A percentile compares a stretch with the other conserved stretches of the same genome.
Conservation (phyloP, 2,888 invertebrate genomes). For the Incurvaria masculella region DNA sequence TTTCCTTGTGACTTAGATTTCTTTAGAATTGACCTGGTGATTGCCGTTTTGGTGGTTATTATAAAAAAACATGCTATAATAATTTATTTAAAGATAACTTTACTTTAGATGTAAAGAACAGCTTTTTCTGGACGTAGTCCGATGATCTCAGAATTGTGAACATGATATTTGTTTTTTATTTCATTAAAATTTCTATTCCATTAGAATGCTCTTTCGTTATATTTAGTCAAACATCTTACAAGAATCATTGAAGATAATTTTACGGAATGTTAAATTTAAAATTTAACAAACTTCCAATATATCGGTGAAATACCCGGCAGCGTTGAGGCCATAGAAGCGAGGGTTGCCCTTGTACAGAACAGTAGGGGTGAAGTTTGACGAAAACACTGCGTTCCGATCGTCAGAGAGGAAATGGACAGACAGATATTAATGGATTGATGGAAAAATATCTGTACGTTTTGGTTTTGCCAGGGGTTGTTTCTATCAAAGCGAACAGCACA, state of each 20-base stretch:
- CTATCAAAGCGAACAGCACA: constrained; percentile 54
- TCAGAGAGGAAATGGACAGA: constrained; percentile 59
- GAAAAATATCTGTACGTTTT: constrained; percentile 64
- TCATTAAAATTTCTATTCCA: too few relatives aligned
- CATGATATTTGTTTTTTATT: too few relatives aligned
- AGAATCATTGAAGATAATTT: too few relatives aligned
- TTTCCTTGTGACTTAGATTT: background rate
- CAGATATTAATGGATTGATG: constrained; percentile 66
- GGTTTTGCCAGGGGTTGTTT: constrained; percentile 32
- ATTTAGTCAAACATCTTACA: too few relatives aligned
- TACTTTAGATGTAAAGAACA: too few relatives aligned
- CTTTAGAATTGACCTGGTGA: too few relatives aligned
- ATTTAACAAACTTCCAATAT: background rate
- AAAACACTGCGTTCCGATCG: background rate
- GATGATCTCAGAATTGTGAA: too few relatives aligned
- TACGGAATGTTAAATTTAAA: background rate
- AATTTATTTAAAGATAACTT: too few relatives aligned
- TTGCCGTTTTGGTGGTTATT: too few relatives aligned
- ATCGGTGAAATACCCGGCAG: background rate
- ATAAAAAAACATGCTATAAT: too few relatives aligned
- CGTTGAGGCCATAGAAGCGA: background rate
- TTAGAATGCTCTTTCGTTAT: too few relatives aligned
- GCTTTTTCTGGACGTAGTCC: too few relatives aligned
- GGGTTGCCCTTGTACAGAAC: background rate
- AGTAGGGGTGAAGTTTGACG: background rate